Percentiles rank a stretch among this genome's conserved stretches.
Evolutionary conservation across 2,888 invertebrate species (phyloP).

Genomic region (Lepidochrysops patricia): DNA sequence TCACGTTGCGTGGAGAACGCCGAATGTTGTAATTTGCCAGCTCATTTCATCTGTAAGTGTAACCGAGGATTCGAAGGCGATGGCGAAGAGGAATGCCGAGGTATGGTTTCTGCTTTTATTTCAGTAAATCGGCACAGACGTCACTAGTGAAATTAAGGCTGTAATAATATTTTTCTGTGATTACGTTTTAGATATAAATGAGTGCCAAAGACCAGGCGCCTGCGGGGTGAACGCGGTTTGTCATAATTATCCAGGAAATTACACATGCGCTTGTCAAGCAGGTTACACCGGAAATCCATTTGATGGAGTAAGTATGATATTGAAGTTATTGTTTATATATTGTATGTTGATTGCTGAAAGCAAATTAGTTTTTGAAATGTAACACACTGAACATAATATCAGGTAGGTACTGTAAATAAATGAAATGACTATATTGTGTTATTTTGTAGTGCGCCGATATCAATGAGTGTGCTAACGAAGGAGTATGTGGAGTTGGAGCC

Average conservation of each 20-base stretch:
- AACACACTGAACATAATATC: too few species aligned
- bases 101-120: constrained; percentile 45
- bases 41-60: constrained; percentile 96
- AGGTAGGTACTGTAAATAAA: background rate
- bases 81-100: constrained; percentile 89
- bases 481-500: constrained; percentile 86
- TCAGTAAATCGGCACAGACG: background rate
- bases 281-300: constrained; percentile 89
- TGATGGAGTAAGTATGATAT: constrained; percentile 52
- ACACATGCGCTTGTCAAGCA: constrained; percentile 87
- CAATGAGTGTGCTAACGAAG: constrained; percentile 84
- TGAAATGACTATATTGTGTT: background rate
- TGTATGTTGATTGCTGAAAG: background rate
- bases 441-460: constrained; percentile 83
- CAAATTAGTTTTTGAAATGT: background rate
- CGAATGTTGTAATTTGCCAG: constrained; percentile 95
- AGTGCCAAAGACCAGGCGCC: constrained; percentile 86
- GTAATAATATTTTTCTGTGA: background rate
- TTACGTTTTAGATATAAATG: constrained; percentile 83
- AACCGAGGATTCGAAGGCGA: constrained; percentile 92
- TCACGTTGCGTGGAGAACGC: constrained; percentile 92
- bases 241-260: constrained; percentile 89
- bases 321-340: background rate
- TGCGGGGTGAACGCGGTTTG: constrained; percentile 89
- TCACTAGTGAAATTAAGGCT: background rate